A percentile compares a stretch with the other conserved stretches of the same genome.
phyloP scores from a whole-genome alignment of 2,888 invertebrate genomes.

The Dascillus cervinus region DNA sequence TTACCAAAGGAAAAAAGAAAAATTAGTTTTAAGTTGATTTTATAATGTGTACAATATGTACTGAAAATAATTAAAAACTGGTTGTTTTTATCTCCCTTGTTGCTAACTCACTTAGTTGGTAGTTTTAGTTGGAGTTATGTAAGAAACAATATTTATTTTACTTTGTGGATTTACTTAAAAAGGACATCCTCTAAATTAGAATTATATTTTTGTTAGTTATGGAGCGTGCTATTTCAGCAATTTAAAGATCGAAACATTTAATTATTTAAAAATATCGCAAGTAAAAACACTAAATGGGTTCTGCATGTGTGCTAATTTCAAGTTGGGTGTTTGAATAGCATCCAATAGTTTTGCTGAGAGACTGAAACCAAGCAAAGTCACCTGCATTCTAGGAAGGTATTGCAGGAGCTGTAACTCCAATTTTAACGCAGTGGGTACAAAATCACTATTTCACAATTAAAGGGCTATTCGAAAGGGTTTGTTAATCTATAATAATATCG shows the following conservation, averaged over 20 bases:
- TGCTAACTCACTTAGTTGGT: slow-evolving; percentile 24
- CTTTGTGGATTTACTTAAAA: slow-evolving; percentile 46
- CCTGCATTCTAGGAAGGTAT: slow-evolving; percentile 37
- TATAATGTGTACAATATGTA: too few relatives aligned
- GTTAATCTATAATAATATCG: too few relatives aligned
- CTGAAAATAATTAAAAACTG: too few relatives aligned
- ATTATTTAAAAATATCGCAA: slow-evolving; percentile 3
- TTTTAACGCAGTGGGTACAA: slow-evolving; percentile 1
- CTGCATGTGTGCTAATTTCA: slow-evolving; percentile 31
- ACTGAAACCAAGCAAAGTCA: slow-evolving; percentile 29
- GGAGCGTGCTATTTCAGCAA: slow-evolving; percentile 14
- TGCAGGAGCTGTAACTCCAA: slow-evolving; percentile 29
- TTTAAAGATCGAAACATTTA: slow-evolving; percentile 17
- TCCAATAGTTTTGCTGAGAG: slow-evolving; percentile 34
- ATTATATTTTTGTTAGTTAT: slow-evolving; percentile 28
- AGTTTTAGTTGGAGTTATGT: background rate
- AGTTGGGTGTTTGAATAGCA: slow-evolving; percentile 33
- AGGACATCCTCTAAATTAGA: slow-evolving; percentile 23
- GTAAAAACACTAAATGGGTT: background rate
- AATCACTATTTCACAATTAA: too few relatives aligned
- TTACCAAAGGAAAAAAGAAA: too few relatives aligned
- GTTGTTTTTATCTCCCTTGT: too few relatives aligned
- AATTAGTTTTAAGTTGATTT: too few relatives aligned
- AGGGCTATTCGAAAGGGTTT: too few relatives aligned
- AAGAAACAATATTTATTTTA: background rate